A percentile compares a stretch with the other conserved stretches of the same genome.
Conservation (phyloP, 2,113 vertebrate species). For the Neodontobutis hainanensis region DNA sequence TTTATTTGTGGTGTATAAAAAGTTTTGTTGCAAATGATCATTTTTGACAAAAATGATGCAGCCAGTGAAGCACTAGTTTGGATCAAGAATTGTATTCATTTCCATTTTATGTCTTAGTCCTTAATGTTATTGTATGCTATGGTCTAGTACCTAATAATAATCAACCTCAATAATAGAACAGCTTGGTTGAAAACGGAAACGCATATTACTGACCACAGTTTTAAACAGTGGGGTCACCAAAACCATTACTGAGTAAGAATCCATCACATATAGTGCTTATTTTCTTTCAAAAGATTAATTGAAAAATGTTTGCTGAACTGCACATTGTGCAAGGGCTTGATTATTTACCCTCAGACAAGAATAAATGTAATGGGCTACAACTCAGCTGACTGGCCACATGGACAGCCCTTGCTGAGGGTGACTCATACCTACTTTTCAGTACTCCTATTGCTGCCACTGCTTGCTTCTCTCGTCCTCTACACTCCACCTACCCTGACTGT, state of each 20-base stretch:
- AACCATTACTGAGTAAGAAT: slow-evolving; percentile 28
- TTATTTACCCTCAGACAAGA: slow-evolving; percentile 47
- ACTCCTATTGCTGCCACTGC: slow-evolving; percentile 44
- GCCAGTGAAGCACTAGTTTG: no score
- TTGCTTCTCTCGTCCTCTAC: slow-evolving; percentile 51
- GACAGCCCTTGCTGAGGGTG: slow-evolving; percentile 61
- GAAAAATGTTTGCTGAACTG: slow-evolving; percentile 44
- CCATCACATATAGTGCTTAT: slow-evolving; percentile 15
- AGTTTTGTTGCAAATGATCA: no score
- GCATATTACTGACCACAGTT: slow-evolving; percentile 19
- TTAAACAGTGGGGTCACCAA: slow-evolving; percentile 38
- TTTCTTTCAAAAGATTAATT: slow-evolving; percentile 38
- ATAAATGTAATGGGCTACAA: slow-evolving; percentile 51
- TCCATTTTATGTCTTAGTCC: no score
- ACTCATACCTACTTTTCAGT: slow-evolving; percentile 59
- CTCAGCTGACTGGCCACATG: slow-evolving; percentile 63
- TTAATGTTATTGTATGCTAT: no score
- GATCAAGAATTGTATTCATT: no score
- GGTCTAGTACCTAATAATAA: no score
- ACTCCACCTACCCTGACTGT: slow-evolving; percentile 49
- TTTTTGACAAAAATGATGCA: no score
- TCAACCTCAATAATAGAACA: not conserved
- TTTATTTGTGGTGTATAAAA: no score
- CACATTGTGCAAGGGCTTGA: slow-evolving; percentile 15
- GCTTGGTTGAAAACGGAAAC: not conserved